Percentiles rank a stretch among this genome's conserved stretches.
Conservation (phyloP, 1,140 invertebrate species). For the Trichogramma pretiosum region DNA sequence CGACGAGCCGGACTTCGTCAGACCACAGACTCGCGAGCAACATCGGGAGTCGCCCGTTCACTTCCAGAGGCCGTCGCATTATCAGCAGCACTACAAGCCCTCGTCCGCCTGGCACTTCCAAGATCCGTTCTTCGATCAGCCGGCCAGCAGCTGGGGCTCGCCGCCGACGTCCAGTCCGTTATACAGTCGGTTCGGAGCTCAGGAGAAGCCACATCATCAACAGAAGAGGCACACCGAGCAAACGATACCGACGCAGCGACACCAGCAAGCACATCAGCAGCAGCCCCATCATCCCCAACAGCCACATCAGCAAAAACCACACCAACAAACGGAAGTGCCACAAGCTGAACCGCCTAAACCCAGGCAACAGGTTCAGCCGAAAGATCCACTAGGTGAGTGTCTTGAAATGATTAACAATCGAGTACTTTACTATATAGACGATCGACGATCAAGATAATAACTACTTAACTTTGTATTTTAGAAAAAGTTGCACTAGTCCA, state of each 20-base stretch:
- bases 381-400: conserved; percentile 52
- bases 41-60: conserved; percentile 41
- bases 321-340: conserved; percentile 30
- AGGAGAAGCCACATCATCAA: neutral
- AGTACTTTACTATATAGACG: no score
- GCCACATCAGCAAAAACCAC: conserved; percentile 33
- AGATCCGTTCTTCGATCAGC: conserved; percentile 24
- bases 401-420: no score
- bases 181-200: conserved; percentile 4
- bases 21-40: no score
- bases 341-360: conserved; percentile 30
- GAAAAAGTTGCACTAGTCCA: conserved; percentile 71
- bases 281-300: conserved; percentile 29
- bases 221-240: conserved; percentile 1
- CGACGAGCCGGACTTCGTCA: conserved; percentile 27
- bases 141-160: conserved; percentile 3
- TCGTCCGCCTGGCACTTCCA: conserved; percentile 25
- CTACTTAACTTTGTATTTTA: neutral
- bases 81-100: conserved; percentile 22
- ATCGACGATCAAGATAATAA: neutral
- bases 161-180: conserved; percentile 35
- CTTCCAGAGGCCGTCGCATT: conserved; percentile 29
- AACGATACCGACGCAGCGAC: conserved; percentile 24
- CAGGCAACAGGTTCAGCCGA: conserved; percentile 43
- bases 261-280: conserved; percentile 32